Evolutionary conservation across 2,888 invertebrate species (phyloP), one percentile per base, ranked within the genome.

Genomic region (Pasiphila rectangulata): DNA sequence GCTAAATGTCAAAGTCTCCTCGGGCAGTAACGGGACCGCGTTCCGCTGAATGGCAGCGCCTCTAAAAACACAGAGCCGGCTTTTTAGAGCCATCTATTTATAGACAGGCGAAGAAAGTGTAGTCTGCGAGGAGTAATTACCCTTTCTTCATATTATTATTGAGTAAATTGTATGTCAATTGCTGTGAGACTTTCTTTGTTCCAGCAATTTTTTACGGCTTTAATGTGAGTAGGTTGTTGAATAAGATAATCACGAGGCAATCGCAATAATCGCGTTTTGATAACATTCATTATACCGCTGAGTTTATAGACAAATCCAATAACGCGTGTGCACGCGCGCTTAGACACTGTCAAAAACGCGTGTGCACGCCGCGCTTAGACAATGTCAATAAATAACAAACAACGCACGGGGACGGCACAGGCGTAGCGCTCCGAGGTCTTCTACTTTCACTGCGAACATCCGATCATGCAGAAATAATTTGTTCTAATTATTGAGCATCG

Each of bases 1-100:
- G 39, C 21, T 21, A 57, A 56, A 58, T 58, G 58, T 56, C 56
- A 58, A 49, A 55, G 56, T 46, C 40, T 43, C 49, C 49, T 43
- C 20, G 10, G 19, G 45, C 43, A 39, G 24, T 58, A 58, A 58
- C 58, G 58, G 58, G 29, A 46, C 46, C 10, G 5, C 0, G 57
- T 51, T 56, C 56, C 56, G 46, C 49, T 46, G 53, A 20, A 20
- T 47, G 54, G 36, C 45, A 4, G n/a, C 30, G 30, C 9, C 12
- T 25, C 25, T 25, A 25, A 25, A 35, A 29, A 5, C 10, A 10
- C 24, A 16, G 19, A 5, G 21, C 16, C 4, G 9, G 4, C 21
- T 41, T 46, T 40, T 35, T 41, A 36, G 35, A 20, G n/a, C 20
- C 27, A 3, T 16, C 48, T 57, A 57, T 57, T 53, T 51, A 55